Conservation (phyloP, 2,113 vertebrate genomes). For the Heterocephalus glaber region DNA sequence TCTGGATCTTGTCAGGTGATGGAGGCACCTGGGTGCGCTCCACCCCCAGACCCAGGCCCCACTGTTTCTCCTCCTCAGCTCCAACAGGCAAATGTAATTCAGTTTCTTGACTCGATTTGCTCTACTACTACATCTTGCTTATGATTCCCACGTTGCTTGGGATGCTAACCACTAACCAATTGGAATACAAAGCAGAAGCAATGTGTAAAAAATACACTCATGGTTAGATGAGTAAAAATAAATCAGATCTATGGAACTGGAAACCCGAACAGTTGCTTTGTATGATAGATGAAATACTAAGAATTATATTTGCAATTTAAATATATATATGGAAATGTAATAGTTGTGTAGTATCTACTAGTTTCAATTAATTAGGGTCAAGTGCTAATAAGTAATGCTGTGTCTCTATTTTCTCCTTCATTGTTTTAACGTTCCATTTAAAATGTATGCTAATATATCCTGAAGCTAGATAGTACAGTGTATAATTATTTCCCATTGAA, state of each 20-base stretch:
- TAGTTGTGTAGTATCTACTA: background rate
- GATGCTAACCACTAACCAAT: background rate
- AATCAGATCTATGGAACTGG: background rate
- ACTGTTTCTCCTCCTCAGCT: background rate
- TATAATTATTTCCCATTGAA: constrained; percentile 47
- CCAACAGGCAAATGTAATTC: background rate
- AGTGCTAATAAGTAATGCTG: background rate
- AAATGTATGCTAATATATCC: constrained; percentile 20
- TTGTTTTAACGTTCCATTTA: constrained; percentile 10
- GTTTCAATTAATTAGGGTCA: constrained; percentile 23
- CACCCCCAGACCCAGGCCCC: background rate
- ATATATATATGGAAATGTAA: background rate
- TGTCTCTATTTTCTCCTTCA: constrained; percentile 35
- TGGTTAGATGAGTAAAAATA: background rate
- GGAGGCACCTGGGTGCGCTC: background rate
- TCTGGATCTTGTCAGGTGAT: background rate
- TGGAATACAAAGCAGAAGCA: background rate
- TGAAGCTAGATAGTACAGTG: background rate
- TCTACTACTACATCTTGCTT: background rate
- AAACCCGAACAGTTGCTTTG: background rate
- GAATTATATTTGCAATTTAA: background rate
- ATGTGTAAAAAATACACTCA: background rate
- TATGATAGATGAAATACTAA: background rate
- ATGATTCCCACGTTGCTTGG: background rate
- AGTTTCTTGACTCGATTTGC: background rate